These are phyloP conservation scores for Leucania comma DNA, from an alignment of 2,888 invertebrate genomes.

Conservation along the genomic window DNA sequence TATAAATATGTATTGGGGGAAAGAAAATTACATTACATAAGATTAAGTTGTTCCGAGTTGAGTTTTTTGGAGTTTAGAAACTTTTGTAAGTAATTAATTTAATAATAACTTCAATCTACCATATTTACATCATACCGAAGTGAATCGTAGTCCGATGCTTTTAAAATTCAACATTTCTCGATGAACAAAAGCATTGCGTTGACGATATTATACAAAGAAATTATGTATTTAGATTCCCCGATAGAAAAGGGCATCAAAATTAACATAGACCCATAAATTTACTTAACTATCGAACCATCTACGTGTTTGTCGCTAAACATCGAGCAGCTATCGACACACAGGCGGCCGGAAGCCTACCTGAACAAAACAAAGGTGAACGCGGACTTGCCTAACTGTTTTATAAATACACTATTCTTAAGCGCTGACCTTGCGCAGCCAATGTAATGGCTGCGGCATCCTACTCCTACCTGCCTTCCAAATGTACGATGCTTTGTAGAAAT, in stretches of 20 bases:
- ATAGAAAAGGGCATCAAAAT: constrained; percentile 19
- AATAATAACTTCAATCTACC: constrained; percentile 10
- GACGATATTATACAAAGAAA: background rate
- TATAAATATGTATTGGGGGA: constrained; percentile 21
- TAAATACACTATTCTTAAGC: constrained; percentile 63
- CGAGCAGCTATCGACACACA: constrained; percentile 32
- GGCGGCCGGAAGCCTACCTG: constrained; percentile 66
- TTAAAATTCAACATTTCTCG: background rate
- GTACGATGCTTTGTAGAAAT: constrained; percentile 17
- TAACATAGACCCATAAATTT: constrained; percentile 42
- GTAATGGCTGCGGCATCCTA: constrained; percentile 41
- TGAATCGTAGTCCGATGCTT: background rate
- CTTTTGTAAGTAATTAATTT: constrained; percentile 13
- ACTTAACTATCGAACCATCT: constrained; percentile 32
- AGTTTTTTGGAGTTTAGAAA: constrained; percentile 8
- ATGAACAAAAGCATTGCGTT: background rate
- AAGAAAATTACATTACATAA: constrained; percentile 44
- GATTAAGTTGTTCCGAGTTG: constrained; percentile 9
- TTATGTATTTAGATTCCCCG: background rate
- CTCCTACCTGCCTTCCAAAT: constrained; percentile 50
- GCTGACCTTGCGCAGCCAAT: constrained; percentile 59
- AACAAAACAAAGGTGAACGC: constrained; percentile 59
- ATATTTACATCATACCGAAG: constrained; percentile 11
- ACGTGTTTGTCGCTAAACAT: constrained; percentile 43
- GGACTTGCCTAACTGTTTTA: constrained; percentile 62